Evolutionary conservation across 2,113 vertebrate species (phyloP).

Genomic region (Nematolebias whitei): DNA sequence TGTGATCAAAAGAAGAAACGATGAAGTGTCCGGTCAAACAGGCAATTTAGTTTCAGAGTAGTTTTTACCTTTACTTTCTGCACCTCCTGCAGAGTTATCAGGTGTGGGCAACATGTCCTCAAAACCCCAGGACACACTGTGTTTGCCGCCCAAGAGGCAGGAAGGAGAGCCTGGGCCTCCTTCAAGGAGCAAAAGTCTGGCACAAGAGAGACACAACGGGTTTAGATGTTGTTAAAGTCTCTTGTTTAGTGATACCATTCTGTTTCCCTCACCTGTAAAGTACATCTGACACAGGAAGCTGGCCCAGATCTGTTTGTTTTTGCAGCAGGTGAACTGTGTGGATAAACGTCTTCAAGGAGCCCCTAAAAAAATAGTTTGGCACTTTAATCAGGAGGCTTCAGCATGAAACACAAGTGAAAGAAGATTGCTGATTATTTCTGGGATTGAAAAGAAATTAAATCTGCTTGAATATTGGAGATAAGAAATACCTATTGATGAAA

Average conservation of each 20-base stretch:
- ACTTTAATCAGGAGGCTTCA: slow-evolving; percentile 16
- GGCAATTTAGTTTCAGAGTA: not conserved
- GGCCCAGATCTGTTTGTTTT: slow-evolving; percentile 94
- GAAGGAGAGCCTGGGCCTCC: slow-evolving; percentile 96
- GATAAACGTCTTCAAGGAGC: slow-evolving; percentile 98
- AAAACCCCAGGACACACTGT: slow-evolving; percentile 98
- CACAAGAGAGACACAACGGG: slow-evolving; percentile 28
- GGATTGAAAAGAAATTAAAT: slow-evolving; percentile 8
- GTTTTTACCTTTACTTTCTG: slow-evolving; percentile 91
- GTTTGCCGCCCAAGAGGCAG: slow-evolving; percentile 94
- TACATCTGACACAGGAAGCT: slow-evolving; percentile 95
- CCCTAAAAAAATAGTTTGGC: slow-evolving; percentile 81
- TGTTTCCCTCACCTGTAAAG: slow-evolving; percentile 88
- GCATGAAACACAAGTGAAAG: slow-evolving; percentile 15
- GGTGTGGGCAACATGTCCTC: slow-evolving; percentile 97
- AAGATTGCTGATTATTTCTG: slow-evolving; percentile 12
- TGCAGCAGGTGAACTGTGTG: slow-evolving; percentile 98
- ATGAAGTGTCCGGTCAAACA: not conserved
- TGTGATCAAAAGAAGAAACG: not conserved
- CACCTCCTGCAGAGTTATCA: slow-evolving; percentile 87
- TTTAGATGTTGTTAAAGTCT: not conserved
- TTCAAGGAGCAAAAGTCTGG: slow-evolving; percentile 93
- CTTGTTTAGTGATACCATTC: not conserved
- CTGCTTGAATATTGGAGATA: slow-evolving; percentile 3
- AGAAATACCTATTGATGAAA: not conserved